A percentile compares a stretch with the other conserved stretches of the same genome.
These are phyloP conservation scores for Lydus trimaculatus DNA, from an alignment of 2,888 invertebrate species.

Conservation along the genomic window DNA sequence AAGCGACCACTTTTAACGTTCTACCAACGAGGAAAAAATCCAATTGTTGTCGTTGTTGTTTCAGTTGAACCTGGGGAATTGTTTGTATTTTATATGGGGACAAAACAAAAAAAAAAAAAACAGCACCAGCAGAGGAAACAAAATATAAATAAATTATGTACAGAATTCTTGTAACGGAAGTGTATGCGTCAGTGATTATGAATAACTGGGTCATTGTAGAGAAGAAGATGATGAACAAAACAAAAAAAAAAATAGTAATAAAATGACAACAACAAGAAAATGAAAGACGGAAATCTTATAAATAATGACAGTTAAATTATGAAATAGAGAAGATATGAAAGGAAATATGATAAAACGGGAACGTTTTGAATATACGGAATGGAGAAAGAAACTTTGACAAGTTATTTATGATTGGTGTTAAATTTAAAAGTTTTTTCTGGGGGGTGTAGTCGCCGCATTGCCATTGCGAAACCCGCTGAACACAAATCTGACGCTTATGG, in stretches of 20 bases:
- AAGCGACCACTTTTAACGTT: too few relatives aligned
- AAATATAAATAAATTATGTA: neutral
- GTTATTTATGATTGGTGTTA: too few relatives aligned
- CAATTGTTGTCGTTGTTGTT: neutral
- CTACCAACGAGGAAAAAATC: too few relatives aligned
- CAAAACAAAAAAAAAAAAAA: neutral
- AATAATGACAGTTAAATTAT: neutral
- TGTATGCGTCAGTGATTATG: neutral
- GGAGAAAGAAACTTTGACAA: too few relatives aligned
- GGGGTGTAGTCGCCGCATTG: too few relatives aligned
- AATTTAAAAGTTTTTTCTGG: too few relatives aligned
- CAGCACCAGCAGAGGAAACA: neutral
- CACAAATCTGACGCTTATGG: too few relatives aligned
- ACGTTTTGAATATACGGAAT: too few relatives aligned
- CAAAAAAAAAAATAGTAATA: too few relatives aligned
- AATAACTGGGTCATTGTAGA: neutral
- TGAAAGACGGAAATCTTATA: neutral
- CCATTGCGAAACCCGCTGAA: too few relatives aligned
- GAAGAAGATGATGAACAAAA: too few relatives aligned
- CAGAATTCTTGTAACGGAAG: neutral
- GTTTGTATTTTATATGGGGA: neutral
- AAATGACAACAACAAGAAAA: neutral
- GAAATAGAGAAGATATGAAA: neutral
- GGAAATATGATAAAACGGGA: too few relatives aligned
- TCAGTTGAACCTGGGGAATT: neutral